phyloP scores from a whole-genome alignment of 1,140 invertebrate genomes.

The Aleiodes sp. region DNA sequence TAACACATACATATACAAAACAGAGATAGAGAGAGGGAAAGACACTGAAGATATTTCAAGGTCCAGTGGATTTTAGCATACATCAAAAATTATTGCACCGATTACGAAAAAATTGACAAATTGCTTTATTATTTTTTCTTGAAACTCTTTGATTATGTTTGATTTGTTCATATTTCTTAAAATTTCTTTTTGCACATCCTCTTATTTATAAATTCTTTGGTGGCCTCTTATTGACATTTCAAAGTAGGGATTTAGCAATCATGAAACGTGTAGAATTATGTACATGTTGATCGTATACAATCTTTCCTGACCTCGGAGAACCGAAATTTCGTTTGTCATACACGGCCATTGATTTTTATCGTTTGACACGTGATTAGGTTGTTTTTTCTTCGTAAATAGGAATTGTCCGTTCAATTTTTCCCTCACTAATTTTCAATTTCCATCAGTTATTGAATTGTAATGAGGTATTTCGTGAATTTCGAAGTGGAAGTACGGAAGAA shows the following conservation, averaged over 20 bases:
- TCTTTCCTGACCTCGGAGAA: conserved; percentile 38
- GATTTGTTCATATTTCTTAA: neutral
- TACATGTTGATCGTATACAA: conserved; percentile 21
- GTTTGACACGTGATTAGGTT: conserved; percentile 1
- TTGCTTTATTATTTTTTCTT: neutral
- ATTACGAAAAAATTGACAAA: conserved; percentile 20
- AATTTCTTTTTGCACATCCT: neutral
- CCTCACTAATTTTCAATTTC: neutral
- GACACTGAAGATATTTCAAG: conserved; percentile 26
- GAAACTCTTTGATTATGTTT: neutral
- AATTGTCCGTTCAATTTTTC: neutral
- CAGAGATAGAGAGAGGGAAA: too few species aligned
- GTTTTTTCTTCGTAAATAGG: neutral
- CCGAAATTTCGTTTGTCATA: conserved; percentile 22
- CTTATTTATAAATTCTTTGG: neutral
- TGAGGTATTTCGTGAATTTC: neutral
- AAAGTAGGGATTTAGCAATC: neutral
- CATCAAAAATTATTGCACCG: conserved; percentile 11
- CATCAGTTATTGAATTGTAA: neutral
- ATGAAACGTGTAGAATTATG: neutral
- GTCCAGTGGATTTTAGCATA: conserved; percentile 15
- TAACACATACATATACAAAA: too few species aligned
- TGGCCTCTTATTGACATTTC: neutral
- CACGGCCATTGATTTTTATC: neutral
- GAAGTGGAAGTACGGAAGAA: neutral